Percentiles rank a stretch among this genome's conserved stretches.
phyloP scores from a whole-genome alignment of 53 echinoderm and acorn worm genomes.

The Hippasteria phrygiana region DNA sequence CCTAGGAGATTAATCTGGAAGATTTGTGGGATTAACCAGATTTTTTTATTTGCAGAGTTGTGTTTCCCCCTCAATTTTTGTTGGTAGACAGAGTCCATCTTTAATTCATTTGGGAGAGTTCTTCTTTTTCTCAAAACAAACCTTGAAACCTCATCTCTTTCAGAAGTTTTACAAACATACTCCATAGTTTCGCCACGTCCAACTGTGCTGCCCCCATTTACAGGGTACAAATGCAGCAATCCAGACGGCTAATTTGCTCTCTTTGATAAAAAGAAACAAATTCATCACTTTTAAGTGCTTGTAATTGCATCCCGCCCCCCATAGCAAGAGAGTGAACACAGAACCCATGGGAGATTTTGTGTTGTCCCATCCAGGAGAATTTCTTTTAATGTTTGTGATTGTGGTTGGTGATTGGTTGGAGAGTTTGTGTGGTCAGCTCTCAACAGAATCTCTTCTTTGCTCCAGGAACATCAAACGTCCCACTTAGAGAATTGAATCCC shows the following conservation, averaged over 20 bases:
- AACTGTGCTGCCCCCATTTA: background rate
- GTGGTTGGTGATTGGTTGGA: background rate
- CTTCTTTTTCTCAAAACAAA: background rate
- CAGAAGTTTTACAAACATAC: background rate
- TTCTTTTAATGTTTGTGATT: background rate
- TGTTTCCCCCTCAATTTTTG: background rate
- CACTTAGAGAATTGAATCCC: background rate
- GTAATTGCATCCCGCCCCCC: no score
- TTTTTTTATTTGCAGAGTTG: background rate
- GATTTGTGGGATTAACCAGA: background rate
- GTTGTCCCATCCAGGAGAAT: background rate
- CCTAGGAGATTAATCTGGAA: background rate
- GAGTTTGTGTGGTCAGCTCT: background rate
- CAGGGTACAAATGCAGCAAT: background rate
- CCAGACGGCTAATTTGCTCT: background rate
- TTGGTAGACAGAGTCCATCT: background rate
- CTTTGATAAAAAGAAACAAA: background rate
- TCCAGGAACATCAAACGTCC: background rate
- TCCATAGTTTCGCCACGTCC: no score
- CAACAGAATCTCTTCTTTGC: background rate
- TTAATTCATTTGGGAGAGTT: background rate
- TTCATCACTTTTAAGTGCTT: constrained; percentile 5
- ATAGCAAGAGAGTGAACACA: background rate
- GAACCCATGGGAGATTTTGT: background rate
- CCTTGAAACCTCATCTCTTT: background rate